A percentile compares a stretch with the other conserved stretches of the same genome.
Conservation (phyloP, 2,797 vertebrate species). For the Neosilurus mollespiculum region DNA sequence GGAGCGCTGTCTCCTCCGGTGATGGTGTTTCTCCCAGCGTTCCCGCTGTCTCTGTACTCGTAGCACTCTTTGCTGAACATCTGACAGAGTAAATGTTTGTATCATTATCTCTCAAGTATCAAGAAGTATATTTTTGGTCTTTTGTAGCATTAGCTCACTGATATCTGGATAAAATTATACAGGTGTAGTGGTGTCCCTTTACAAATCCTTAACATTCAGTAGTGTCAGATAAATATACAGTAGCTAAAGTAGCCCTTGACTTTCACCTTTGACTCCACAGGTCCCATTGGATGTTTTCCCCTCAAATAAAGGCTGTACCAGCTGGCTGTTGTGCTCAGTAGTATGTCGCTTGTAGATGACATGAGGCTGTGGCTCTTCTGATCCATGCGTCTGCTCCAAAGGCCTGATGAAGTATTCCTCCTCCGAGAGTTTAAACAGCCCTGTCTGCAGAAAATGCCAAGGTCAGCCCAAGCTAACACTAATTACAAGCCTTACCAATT, state of each 20-base stretch:
- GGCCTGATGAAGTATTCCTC: constrained; percentile 95
- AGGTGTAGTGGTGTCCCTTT: background rate
- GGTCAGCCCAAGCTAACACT: constrained; percentile 19
- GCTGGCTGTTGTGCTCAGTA: constrained; percentile 47
- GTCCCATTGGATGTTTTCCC: constrained; percentile 59
- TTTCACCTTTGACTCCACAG: constrained; percentile 80
- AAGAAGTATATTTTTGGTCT: background rate
- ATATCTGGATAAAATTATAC: background rate
- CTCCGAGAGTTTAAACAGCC: constrained; percentile 82
- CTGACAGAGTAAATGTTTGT: constrained; percentile 57
- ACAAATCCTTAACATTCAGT: background rate
- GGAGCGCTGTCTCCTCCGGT: constrained; percentile 74
- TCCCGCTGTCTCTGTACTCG: constrained; percentile 74
- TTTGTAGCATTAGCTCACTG: background rate
- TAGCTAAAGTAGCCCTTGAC: background rate
- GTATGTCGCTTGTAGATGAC: constrained; percentile 83
- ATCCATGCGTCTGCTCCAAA: constrained; percentile 58
- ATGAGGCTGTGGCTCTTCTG: constrained; percentile 77
- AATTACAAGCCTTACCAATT: constrained; percentile 27
- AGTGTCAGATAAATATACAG: background rate
- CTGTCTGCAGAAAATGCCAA: constrained; percentile 73
- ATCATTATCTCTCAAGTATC: background rate
- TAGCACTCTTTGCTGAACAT: constrained; percentile 58
- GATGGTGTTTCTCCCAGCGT: constrained; percentile 77
- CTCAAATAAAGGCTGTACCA: constrained; percentile 56